These are phyloP conservation scores for Pelagia noctiluca DNA, from an alignment of 30 jellyfish, hydroid and myxozoan genomes.

Conservation along the genomic window DNA sequence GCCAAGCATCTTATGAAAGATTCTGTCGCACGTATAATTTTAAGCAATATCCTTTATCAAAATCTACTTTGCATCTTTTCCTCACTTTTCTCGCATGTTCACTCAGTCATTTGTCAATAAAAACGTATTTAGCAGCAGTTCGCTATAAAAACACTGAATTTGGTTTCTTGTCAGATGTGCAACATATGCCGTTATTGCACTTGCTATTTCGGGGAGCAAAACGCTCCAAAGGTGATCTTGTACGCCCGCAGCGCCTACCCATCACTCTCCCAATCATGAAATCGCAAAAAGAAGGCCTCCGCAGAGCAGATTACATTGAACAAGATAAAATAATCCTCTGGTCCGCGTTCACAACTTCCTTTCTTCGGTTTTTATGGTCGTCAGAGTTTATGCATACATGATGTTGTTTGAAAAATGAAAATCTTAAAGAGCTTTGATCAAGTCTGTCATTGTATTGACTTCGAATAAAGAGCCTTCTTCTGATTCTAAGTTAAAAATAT, in stretches of 20 bases:
- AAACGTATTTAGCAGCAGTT: not conserved
- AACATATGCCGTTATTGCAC: not conserved
- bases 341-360: not conserved
- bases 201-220: not conserved
- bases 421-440: no score
- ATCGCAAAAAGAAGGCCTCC: conserved; percentile 10
- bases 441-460: no score
- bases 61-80: not conserved
- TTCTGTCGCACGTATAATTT: no score
- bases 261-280: not conserved
- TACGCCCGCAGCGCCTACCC: conserved; percentile 14
- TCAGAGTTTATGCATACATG: no score
- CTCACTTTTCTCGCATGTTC: not conserved
- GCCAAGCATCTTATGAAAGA: no score
- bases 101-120: not conserved
- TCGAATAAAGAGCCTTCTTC: no score
- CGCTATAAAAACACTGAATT: not conserved
- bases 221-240: conserved; percentile 7
- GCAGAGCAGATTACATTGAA: not conserved
- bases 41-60: no score
- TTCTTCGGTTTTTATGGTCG: not conserved
- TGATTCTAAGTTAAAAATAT: no score
- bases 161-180: not conserved
- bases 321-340: conserved; percentile 1
- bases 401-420: no score